Percentiles rank a stretch among this genome's conserved stretches.
These are phyloP conservation scores for Dryadula phaetusa DNA, from an alignment of 2,888 invertebrate species.

Conservation along the genomic window DNA sequence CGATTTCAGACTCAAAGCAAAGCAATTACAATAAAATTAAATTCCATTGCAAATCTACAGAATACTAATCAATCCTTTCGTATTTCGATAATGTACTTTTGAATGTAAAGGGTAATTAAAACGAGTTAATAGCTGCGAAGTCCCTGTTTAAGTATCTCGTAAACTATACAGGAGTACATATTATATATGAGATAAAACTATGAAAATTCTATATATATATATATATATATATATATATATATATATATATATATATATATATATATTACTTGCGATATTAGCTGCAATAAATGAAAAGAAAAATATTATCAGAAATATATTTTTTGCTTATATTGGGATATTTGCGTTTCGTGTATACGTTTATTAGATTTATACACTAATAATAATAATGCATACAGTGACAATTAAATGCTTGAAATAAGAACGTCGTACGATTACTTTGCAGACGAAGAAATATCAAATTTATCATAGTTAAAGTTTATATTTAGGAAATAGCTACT, in stretches of 20 bases:
- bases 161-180: neutral
- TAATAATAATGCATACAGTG: too few species aligned
- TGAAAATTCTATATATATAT: neutral
- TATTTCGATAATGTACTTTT: slow-evolving; percentile 48
- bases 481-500: too few species aligned
- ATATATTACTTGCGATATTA: too few species aligned
- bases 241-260: too few species aligned
- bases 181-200: neutral
- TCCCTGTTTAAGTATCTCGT: slow-evolving; percentile 45
- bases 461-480: too few species aligned
- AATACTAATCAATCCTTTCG: slow-evolving; percentile 29
- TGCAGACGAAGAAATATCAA: too few species aligned
- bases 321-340: too few species aligned
- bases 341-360: neutral
- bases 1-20: slow-evolving; percentile 26
- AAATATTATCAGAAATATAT: too few species aligned
- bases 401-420: too few species aligned
- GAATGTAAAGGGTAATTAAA: slow-evolving; percentile 63
- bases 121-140: slow-evolving; percentile 69
- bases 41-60: slow-evolving; percentile 32
- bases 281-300: too few species aligned
- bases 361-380: neutral
- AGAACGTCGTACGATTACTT: too few species aligned
- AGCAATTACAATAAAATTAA: slow-evolving; percentile 36
- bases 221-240: too few species aligned